These are phyloP conservation scores for Tineola bisselliella DNA, from an alignment of 2,888 invertebrate species.

Conservation along the genomic window DNA sequence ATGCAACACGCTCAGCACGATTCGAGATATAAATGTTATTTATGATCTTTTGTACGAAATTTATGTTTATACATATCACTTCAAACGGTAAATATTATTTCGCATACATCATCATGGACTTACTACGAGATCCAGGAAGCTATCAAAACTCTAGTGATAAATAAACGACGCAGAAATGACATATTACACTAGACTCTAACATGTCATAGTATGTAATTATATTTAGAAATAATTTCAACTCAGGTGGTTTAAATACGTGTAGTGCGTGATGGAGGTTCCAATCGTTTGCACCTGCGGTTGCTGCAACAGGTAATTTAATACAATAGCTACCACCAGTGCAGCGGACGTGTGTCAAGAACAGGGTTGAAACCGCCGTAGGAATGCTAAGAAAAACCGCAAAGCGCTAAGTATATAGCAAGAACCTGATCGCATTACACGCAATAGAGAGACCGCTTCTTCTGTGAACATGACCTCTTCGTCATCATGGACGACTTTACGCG, in stretches of 20 bases:
- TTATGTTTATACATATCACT: constrained; percentile 18
- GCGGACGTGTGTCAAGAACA: constrained; percentile 7
- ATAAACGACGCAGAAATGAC: not conserved
- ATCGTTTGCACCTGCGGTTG: not conserved
- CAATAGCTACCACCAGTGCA: constrained; percentile 3
- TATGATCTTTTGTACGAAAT: constrained; percentile 29
- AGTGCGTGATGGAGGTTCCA: not conserved
- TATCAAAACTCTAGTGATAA: not conserved
- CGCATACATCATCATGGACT: not conserved
- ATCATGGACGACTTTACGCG: not conserved
- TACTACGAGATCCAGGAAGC: not conserved
- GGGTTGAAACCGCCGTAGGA: constrained; percentile 18
- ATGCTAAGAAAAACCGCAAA: constrained; percentile 41
- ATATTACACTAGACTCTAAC: no score
- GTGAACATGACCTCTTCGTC: constrained; percentile 9
- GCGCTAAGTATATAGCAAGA: constrained; percentile 27
- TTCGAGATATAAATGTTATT: constrained; percentile 30
- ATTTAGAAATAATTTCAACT: not conserved
- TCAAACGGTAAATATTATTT: constrained; percentile 10
- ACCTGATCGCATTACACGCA: constrained; percentile 18
- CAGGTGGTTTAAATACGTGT: not conserved
- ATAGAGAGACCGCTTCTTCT: constrained; percentile 10
- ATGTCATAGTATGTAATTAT: no score
- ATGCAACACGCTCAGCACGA: constrained; percentile 17
- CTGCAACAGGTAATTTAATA: constrained; percentile 3